Base-by-base conservation (phyloP, 2,113 vertebrate species). In the Smithornis capensis region DNA sequence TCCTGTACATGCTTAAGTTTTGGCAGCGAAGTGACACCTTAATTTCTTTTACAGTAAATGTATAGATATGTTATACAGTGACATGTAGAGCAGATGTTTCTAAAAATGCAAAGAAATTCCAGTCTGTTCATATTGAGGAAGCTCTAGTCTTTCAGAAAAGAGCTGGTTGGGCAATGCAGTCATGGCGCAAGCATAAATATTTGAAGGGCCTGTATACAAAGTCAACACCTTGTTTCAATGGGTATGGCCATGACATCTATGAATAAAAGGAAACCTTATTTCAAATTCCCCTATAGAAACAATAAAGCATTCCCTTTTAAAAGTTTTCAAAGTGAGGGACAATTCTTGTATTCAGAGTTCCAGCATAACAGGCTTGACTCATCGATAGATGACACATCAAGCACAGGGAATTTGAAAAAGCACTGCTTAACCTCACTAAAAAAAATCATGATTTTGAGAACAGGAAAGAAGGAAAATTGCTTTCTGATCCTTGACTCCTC, bases 301-400 rank as follows among this genome's bases (percentile, higher is more conserved):
- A 86, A 92, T 55, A 81, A 95, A 78, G 23, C 45, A 28, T 81
- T 83, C 28, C 28, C 23, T 92, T 97, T 88, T 29, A 64, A 93
- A 95, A 96, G 83, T 97, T 96, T 94, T 82, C 83, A 74, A 83
- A 96, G 77, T 86, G 37, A 95, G 67, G 90, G 78, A 89, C 94
- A 77, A 11, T 93, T 96, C 95, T 91, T 95, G 78, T 53, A 95
- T 73, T 95, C 70, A 89, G 90, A 96, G 95, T 94, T 96, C 76
- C 95, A 95, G 96, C 94, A 92, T 96, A 98, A 98, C 97, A 98
- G 93, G 96, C 87, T 98, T 98, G 98, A 98, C 95, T 98, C 98
- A 98, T 95, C 94, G 33, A 94, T 94, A 96, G 97, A 98, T 98
- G 98, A 98, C 96, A 96, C 98, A 98, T 93, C 95, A 92, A 98